A percentile compares a stretch with the other conserved stretches of the same genome.
These are phyloP conservation scores for Pygmarrhopalites habei DNA, from an alignment of 1,140 invertebrate genomes.

Conservation along the genomic window DNA sequence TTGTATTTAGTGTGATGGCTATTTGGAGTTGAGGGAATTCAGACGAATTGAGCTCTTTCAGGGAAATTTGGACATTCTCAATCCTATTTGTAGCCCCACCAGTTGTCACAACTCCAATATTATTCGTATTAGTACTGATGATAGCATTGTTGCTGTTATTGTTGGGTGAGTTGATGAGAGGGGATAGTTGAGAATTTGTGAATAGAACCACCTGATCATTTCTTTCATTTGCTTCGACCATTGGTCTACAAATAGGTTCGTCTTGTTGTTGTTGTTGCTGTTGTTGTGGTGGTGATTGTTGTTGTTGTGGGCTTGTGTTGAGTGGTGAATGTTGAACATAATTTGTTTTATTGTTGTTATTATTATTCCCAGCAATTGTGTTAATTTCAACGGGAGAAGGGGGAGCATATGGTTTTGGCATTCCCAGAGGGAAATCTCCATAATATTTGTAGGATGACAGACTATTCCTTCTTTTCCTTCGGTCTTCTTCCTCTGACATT, in stretches of 20 bases:
- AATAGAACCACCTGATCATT: slow-evolving; percentile 10
- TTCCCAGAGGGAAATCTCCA: slow-evolving; percentile 17
- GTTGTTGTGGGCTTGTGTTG: neutral
- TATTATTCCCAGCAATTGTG: neutral
- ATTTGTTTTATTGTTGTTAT: too few species aligned
- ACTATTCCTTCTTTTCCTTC: slow-evolving; percentile 27
- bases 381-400: neutral
- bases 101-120: neutral
- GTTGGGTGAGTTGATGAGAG: neutral
- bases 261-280: neutral
- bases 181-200: slow-evolving; percentile 2
- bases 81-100: slow-evolving; percentile 20
- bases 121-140: neutral
- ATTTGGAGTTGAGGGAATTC: slow-evolving; percentile 39
- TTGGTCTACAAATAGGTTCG: neutral
- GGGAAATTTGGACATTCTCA: slow-evolving; percentile 39
- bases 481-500: slow-evolving; percentile 42
- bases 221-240: neutral
- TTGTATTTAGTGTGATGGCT: slow-evolving; percentile 38
- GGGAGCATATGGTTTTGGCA: slow-evolving; percentile 26
- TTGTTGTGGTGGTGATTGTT: neutral
- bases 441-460: slow-evolving; percentile 18
- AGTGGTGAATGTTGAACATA: neutral
- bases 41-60: slow-evolving; percentile 28
- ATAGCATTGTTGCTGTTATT: neutral